Evolutionary conservation across 2,113 vertebrate species (phyloP), one percentile per base, ranked within the genome.

Genomic region (Oncorhynchus kisutch): DNA sequence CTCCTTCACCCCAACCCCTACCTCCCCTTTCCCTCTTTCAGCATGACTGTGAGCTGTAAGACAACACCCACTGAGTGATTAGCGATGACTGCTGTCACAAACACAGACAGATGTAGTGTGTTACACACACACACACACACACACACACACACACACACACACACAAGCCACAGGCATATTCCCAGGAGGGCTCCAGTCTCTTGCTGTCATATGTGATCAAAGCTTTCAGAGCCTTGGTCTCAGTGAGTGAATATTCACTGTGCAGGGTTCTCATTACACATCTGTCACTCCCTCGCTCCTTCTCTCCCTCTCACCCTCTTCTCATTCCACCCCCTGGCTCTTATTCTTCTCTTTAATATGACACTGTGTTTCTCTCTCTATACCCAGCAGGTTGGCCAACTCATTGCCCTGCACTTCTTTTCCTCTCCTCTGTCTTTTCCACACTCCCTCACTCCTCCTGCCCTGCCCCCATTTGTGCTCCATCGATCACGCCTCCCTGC

Each of bases 61-160:
- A 85, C 60, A 73, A 49, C 75, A 75, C 88, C 87, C 82, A 84
- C 88, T 73, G 89, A 74, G 88, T 87, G 82, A 89, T 93, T 88
- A 92, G 87, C 66, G 81, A 78, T 67, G 76, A 82, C 87, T 4
- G 77, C 90, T 89, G 88, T 82, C 86, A 80, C 49, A 73, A 67
- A 79, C 83, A 86, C 77, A 88, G 75, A 83, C 78, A 74, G 25
- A 76, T 81, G 60, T 85, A 78, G 81, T 72, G 48, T 69, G 80
- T 60, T 65, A 67, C 34, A 67, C 14, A 73, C 72, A 27, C 25
- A 18, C 72, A 59, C 71, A 62, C 71, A 62, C 71, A 62, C 71
- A 78, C 65, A n/a, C n/a, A n/a, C n/a, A n/a, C 25, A 18, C 72
- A 59, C 71, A 66, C 25, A 75, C 45, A 54, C 24, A 24, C 65